Base-by-base conservation (phyloP, 2,888 invertebrate genomes). In the Dryococelus australis region DNA sequence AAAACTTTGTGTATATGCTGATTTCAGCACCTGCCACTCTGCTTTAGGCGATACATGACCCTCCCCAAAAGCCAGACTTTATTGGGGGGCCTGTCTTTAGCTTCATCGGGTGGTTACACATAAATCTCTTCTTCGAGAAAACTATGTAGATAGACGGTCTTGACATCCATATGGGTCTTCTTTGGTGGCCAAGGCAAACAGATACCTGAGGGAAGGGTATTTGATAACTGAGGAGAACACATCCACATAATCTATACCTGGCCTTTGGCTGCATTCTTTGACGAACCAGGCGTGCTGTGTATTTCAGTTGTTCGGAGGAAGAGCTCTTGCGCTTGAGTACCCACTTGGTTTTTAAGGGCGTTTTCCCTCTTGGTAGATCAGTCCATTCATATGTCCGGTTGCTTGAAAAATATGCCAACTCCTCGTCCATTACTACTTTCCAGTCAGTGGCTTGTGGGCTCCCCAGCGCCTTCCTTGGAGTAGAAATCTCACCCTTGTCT, bases 331-430 rank as follows among this genome's bases (percentile, higher is more conserved):
- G n/a, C 0, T 79, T 79, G 13, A 79, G 2, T 79, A 79, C n/a
- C 4, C 79, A 79, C 79, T 79, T 79, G n/a, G 79, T 79, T 79
- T 79, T 79, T n/a, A 79, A n/a, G n/a, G n/a, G n/a, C n/a, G n/a
- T n/a, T n/a, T n/a, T n/a, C n/a, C n/a, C n/a, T n/a, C n/a, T n/a
- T n/a, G n/a, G n/a, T n/a, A n/a, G n/a, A n/a, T n/a, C n/a, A n/a
- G n/a, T n/a, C n/a, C n/a, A n/a, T n/a, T n/a, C n/a, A n/a, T n/a
- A n/a, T n/a, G n/a, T n/a, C n/a, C n/a, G n/a, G n/a, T n/a, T n/a
- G n/a, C n/a, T 79, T 2, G 27, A 79, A 79, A 79, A 79, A 20
- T 12, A 79, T 79, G 13, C 9, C 27, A 79, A 24, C 27, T 79
- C 4, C 9, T 8, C 79, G 27, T 27, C 79, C 27, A 79, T 79